A percentile compares a stretch with the other conserved stretches of the same genome.
These are phyloP conservation scores for Amaurobius ferox DNA, from an alignment of 2,888 invertebrate species.

Conservation along the genomic window DNA sequence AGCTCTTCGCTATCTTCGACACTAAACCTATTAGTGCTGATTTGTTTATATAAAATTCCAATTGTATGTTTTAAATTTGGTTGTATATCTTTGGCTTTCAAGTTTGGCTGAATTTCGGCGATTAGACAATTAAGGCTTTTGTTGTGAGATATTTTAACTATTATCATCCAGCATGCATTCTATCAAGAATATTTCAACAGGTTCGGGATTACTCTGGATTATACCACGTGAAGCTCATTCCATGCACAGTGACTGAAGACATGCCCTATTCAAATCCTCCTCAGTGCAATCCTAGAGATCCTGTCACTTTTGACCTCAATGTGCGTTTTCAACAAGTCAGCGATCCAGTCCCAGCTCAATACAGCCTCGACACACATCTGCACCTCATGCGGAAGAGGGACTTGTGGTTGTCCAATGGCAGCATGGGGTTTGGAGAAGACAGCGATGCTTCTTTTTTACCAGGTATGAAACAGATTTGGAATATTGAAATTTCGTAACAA, in stretches of 20 bases:
- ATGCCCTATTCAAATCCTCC: constrained; percentile 75
- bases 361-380: constrained; percentile 77
- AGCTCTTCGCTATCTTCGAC: too few relatives aligned
- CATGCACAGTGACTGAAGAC: constrained; percentile 76
- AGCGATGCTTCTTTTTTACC: constrained; percentile 76
- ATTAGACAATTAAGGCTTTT: background rate
- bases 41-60: too few relatives aligned
- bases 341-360: constrained; percentile 77
- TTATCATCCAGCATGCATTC: background rate
- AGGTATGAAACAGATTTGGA: constrained; percentile 74
- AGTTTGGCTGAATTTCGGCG: too few relatives aligned
- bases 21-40: too few relatives aligned
- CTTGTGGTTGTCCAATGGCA: constrained; percentile 76
- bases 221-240: constrained; percentile 77
- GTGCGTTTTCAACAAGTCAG: constrained; percentile 78
- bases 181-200: constrained; percentile 74
- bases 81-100: background rate
- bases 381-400: constrained; percentile 76
- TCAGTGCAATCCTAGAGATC: constrained; percentile 76
- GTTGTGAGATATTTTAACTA: background rate
- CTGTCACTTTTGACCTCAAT: constrained; percentile 77
- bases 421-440: constrained; percentile 74
- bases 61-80: too few relatives aligned
- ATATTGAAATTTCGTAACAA: too few relatives aligned
- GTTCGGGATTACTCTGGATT: constrained; percentile 77